phyloP scores from a whole-genome alignment of 2,797 vertebrate species.

The Coranthus polyacanthus region DNA sequence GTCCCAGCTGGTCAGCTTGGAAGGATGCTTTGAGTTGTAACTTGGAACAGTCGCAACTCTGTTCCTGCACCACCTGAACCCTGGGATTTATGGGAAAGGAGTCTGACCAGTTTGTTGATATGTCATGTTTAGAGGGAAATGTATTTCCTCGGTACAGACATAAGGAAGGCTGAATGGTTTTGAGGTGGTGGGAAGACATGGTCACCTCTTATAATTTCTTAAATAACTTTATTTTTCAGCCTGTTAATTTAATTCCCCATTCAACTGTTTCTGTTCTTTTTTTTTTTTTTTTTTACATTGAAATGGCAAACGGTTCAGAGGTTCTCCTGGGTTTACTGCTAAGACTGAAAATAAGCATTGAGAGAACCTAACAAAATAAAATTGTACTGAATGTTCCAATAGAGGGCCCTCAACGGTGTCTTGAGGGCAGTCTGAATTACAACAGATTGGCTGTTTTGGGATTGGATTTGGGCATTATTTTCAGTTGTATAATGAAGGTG shows the following conservation, averaged over 20 bases:
- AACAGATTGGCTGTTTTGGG: conserved; percentile 42
- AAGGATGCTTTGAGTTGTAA: conserved; percentile 65
- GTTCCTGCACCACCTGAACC: conserved; percentile 66
- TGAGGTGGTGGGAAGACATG: conserved; percentile 60
- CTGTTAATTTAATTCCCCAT: conserved; percentile 81
- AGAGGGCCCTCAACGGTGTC: conserved; percentile 11
- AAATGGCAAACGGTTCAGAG: conserved; percentile 81
- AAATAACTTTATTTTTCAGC: conserved; percentile 76
- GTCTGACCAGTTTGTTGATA: conserved; percentile 62
- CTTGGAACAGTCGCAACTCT: conserved; percentile 58
- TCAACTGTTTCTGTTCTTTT: conserved; percentile 57
- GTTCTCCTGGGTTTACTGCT: conserved; percentile 83
- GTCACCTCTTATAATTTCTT: conserved; percentile 73
- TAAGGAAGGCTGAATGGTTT: conserved; percentile 65
- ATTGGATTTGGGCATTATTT: conserved; percentile 69
- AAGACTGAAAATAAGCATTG: conserved; percentile 41
- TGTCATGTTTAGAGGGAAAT: conserved; percentile 55
- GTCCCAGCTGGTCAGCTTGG: conserved; percentile 72
- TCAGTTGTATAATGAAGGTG: conserved; percentile 49
- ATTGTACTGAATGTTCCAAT: conserved; percentile 53
- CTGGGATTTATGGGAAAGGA: conserved; percentile 66
- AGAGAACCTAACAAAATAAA: conserved; percentile 34
- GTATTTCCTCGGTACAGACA: conserved; percentile 39
- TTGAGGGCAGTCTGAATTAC: conserved; percentile 41
- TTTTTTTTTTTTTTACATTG: conserved; percentile 66